Conservation (phyloP, 2,888 invertebrate species). For the Sarcophaga caerulescens region DNA sequence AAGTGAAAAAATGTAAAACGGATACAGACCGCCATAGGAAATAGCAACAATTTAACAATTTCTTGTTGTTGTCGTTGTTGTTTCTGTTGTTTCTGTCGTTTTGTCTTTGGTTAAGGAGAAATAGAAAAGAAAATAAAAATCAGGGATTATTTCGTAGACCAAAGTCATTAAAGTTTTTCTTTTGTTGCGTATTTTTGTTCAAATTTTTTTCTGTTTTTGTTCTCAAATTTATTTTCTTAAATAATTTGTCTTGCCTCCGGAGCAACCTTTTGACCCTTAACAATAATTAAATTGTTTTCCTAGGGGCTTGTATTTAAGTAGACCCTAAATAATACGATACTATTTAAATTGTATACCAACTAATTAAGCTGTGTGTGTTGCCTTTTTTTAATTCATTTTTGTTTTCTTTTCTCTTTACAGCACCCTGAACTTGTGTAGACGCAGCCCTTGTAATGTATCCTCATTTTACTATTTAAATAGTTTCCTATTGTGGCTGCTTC, state of each 20-base stretch:
- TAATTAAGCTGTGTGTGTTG: constrained; percentile 46
- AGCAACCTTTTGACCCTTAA: constrained; percentile 22
- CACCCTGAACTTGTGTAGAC: neutral
- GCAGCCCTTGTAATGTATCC: neutral
- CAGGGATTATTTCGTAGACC: constrained; percentile 16
- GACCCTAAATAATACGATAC: neutral
- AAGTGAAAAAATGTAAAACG: constrained; percentile 60
- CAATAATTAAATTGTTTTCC: constrained; percentile 52
- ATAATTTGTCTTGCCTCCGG: neutral
- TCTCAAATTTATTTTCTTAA: constrained; percentile 10
- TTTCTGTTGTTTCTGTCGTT: too few species aligned
- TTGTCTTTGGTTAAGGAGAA: too few species aligned
- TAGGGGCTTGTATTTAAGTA: neutral
- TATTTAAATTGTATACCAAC: constrained; percentile 26
- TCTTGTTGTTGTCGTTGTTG: neutral
- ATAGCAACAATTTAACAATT: constrained; percentile 47
- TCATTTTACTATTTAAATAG: constrained; percentile 8
- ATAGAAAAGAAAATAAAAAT: neutral
- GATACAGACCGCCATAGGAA: constrained; percentile 57
- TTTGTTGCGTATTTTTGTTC: constrained; percentile 24
- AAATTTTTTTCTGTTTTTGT: constrained; percentile 15
- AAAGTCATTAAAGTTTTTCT: constrained; percentile 55
- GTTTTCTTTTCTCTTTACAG: constrained; percentile 56
- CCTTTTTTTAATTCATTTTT: constrained; percentile 10
- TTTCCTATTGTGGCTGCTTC: constrained; percentile 2